Evolutionary conservation across 2,113 vertebrate species (phyloP), one percentile per base, ranked within the genome.

Genomic region (Peromyscus californicus): DNA sequence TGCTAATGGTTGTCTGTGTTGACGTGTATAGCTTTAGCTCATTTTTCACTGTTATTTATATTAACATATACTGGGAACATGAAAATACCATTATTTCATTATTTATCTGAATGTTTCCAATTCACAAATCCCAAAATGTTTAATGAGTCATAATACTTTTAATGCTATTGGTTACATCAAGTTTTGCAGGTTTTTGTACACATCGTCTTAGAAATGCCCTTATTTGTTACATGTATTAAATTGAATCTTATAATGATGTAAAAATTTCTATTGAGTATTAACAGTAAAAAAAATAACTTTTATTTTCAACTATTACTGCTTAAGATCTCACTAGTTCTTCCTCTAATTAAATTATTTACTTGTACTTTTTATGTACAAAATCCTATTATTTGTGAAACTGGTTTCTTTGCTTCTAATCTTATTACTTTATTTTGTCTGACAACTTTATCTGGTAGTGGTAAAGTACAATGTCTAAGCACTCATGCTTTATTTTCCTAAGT

Each of bases 311-410:
- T 75, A 48, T 87, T 70, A 86, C 61, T 51, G 84, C 86, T 33
- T 82, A 15, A 11, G 57, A 85, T 57, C 39, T 70, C 36, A 59
- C 33, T 51, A 74, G 24, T 83, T 93, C 15, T 45, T 63, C 48
- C 54, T 74, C 10, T 90, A 80, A 75, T 59, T 48, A 69, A 80
- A 29, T 65, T 33, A 70, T 93, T 90, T 95, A 48, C 16, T 91
- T 93, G 29, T 7, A 36, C 42, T 88, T 80, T 76, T 42, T n/a
- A 13, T 88, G 29, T 39, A 24, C 6, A 29, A 83, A 76, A 59
- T 82, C 11, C 17, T 83, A 51, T 69, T 22, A 69, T 69, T 74
- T 42, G 26, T 31, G 39, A 61, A 22, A 61, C 54, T 76, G 24
- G 72, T 67, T 88, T 93, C 16, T 59, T 94, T 26, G 6, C 9